A percentile compares a stretch with the other conserved stretches of the same genome.
Evolutionary conservation across 2,113 vertebrate genomes (phyloP).

Genomic region (Rana temporaria): DNA sequence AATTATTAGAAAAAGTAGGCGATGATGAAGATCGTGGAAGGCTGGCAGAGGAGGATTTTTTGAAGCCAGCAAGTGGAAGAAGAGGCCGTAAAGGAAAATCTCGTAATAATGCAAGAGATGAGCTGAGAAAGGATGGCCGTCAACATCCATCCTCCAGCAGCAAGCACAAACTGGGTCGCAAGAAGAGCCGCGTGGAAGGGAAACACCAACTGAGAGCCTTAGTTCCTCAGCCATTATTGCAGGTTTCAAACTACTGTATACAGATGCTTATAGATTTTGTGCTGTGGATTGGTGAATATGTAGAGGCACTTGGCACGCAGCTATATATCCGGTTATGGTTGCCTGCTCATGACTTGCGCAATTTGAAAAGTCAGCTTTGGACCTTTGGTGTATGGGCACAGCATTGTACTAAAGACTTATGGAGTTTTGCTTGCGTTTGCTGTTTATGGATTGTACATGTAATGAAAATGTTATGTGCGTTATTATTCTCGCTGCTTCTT

Average conservation of each 20-base stretch:
- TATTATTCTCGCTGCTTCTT: slow-evolving; percentile 72
- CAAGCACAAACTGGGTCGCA: slow-evolving; percentile 77
- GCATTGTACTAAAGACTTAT: slow-evolving; percentile 59
- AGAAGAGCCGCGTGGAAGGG: slow-evolving; percentile 76
- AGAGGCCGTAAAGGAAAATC: slow-evolving; percentile 38
- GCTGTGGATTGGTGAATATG: slow-evolving; percentile 77
- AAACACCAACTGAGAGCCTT: slow-evolving; percentile 70
- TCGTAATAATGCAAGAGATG: slow-evolving; percentile 22
- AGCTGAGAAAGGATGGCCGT: slow-evolving; percentile 58
- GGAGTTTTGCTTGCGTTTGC: slow-evolving; percentile 51
- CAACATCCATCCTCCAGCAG: slow-evolving; percentile 64
- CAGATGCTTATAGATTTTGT: slow-evolving; percentile 85
- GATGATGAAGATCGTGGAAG: slow-evolving; percentile 35
- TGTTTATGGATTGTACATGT: slow-evolving; percentile 65
- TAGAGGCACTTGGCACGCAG: slow-evolving; percentile 76
- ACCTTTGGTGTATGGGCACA: slow-evolving; percentile 68
- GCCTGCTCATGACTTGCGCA: slow-evolving; percentile 71
- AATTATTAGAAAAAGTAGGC: slow-evolving; percentile 12
- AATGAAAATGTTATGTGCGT: slow-evolving; percentile 72
- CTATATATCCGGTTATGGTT: slow-evolving; percentile 77
- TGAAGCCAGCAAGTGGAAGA: slow-evolving; percentile 8
- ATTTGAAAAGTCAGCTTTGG: slow-evolving; percentile 69
- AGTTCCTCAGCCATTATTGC: slow-evolving; percentile 73
- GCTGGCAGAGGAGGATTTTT: slow-evolving; percentile 27
- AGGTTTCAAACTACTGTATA: slow-evolving; percentile 80